A percentile compares a stretch with the other conserved stretches of the same genome.
Evolutionary conservation across 1,140 invertebrate genomes (phyloP).

Genomic region (silkworm (Bombyx mori)): ASM3026992v2 NC_085109.1:8649501-8650000

Average conservation of each 20-base stretch:
- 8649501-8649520: too few species aligned
- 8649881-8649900: too few species aligned
- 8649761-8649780: conserved; percentile 38
- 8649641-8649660: conserved; percentile 32
- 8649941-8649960: background rate
- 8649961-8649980: too few species aligned
- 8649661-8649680: conserved; percentile 22
- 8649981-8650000: background rate
- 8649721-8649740: conserved; percentile 26
- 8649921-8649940: background rate
- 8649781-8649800: conserved; percentile 40
- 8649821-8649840: too few species aligned
- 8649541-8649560: conserved; percentile 45
- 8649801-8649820: conserved; percentile 46
- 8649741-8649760: conserved; percentile 25
- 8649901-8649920: background rate
- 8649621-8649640: conserved; percentile 46
- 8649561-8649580: conserved; percentile 52
- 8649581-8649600: conserved; percentile 50
- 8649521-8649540: conserved; percentile 4
- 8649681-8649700: conserved; percentile 54
- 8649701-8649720: conserved; percentile 34
- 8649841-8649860: too few species aligned
- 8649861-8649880: too few species aligned
- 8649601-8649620: conserved; percentile 34